A percentile compares a stretch with the other conserved stretches of the same genome.
These are phyloP conservation scores for Heteropelma amictum DNA, from an alignment of 2,888 invertebrate species.

Conservation along the genomic window DNA sequence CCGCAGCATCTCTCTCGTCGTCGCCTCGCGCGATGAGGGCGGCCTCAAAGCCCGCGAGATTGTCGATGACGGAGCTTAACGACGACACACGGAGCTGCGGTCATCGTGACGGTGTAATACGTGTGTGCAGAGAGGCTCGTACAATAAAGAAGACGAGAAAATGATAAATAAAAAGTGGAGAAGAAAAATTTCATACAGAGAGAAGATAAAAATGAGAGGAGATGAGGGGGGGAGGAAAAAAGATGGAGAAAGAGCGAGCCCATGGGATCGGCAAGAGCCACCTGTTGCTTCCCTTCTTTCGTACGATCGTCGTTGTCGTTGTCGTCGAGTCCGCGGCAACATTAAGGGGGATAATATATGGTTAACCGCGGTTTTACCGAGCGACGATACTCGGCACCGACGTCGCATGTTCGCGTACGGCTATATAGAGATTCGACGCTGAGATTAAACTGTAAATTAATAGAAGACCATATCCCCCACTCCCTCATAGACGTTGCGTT, in stretches of 20 bases:
- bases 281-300: slow-evolving; percentile 57
- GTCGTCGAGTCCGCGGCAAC: slow-evolving; percentile 48
- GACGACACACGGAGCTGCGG: slow-evolving; percentile 47
- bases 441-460: slow-evolving; percentile 67
- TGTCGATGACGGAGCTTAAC: slow-evolving; percentile 53
- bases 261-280: slow-evolving; percentile 50
- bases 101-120: slow-evolving; percentile 52
- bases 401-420: slow-evolving; percentile 63
- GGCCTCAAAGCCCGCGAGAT: slow-evolving; percentile 31
- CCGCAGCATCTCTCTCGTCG: background rate
- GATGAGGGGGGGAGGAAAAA: background rate
- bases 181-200: slow-evolving; percentile 12
- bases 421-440: slow-evolving; percentile 63
- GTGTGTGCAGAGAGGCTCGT: too few species aligned
- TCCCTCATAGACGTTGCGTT: slow-evolving; percentile 21
- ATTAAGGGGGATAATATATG: slow-evolving; percentile 59
- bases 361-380: slow-evolving; percentile 52
- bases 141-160: too few species aligned
- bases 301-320: slow-evolving; percentile 44
- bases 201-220: slow-evolving; percentile 14
- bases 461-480: slow-evolving; percentile 59
- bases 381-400: slow-evolving; percentile 62
- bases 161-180: background rate
- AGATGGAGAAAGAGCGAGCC: slow-evolving; percentile 16
- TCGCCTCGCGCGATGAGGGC: background rate